Base-by-base conservation (phyloP, 37 sponge, comb jelly and placozoan genomes). In the Beroe ovata region DNA sequence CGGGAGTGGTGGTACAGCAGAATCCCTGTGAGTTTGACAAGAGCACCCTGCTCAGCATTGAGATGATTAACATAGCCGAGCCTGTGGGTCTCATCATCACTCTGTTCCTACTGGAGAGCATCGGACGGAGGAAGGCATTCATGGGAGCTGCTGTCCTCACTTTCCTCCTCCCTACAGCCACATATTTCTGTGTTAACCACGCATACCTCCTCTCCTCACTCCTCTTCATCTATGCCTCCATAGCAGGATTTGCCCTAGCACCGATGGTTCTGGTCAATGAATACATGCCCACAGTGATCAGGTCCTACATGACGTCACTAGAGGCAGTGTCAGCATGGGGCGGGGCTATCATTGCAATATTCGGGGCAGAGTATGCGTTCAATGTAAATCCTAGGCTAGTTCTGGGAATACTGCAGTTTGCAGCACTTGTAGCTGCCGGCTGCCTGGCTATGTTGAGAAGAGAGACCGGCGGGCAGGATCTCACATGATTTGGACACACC, bases 141-240 rank as follows among this genome's bases (percentile, higher is more conserved):
- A 33, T 66, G 18, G 69, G 69, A 18, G 36, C 36, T 6, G 69
- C 32, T 4, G 16, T 66, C 35, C 18, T 66, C 35, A 14, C 69
- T 0, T 25, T 66, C 16, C 35, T 66, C 18, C 69, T 66, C 69
- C 69, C 69, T 4, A 66, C 69, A 4, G 36, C 69, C 4, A 25
- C 30, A 2, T 66, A 66, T 16, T 66, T 66, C 69, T 66, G 69
- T 66, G 69, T 66, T 33, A 66, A 66, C 16, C 23, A 25, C 6
- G 63, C 63, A 20, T 66, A 33, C 16, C 18, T 66, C 36, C 36
- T 66, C 1, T 2, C 2, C 2, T 66, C 34, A 1, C 36, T 33
- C 16, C 36, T 26, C 36, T 14, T 66, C 16, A 8, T 33, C 32
- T 14, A 32, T 8, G 36, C 30, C 1, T 25, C 36, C 16, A 66